Evolutionary conservation across 2,888 invertebrate genomes (phyloP).

Genomic region (Papilio gigon): DNA sequence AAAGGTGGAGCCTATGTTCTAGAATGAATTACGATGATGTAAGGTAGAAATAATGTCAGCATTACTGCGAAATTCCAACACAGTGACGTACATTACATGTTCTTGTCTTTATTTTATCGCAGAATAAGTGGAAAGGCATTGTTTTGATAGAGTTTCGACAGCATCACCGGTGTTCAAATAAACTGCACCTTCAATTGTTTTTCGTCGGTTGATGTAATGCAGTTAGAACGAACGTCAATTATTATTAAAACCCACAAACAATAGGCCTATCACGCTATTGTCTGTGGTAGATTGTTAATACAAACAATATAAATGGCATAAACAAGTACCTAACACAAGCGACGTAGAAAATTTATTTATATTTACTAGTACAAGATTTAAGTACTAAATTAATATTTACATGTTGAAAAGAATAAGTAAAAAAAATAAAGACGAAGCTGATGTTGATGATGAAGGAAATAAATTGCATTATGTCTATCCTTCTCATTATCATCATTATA

Average conservation of each 20-base stretch:
- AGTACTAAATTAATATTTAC: neutral
- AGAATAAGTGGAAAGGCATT: neutral
- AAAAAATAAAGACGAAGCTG: too few relatives aligned
- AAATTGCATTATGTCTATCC: too few relatives aligned
- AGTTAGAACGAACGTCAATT: slow-evolving; percentile 16
- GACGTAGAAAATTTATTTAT: neutral
- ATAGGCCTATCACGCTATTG: slow-evolving; percentile 30
- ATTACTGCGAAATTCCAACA: neutral
- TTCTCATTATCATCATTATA: too few relatives aligned
- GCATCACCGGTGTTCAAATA: neutral
- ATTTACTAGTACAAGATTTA: slow-evolving; percentile 8
- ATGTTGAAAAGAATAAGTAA: neutral
- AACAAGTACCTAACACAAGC: slow-evolving; percentile 4
- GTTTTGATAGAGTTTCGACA: neutral
- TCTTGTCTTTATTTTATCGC: neutral
- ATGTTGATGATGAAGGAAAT: too few relatives aligned
- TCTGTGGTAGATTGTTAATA: slow-evolving; percentile 20
- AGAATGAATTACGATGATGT: neutral
- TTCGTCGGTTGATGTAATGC: slow-evolving; percentile 24
- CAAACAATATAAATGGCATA: slow-evolving; percentile 32
- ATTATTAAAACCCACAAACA: slow-evolving; percentile 27
- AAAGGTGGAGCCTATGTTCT: too few relatives aligned
- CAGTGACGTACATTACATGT: neutral
- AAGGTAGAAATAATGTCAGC: neutral
- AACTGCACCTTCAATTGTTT: slow-evolving; percentile 10